Base-by-base conservation (phyloP, 2,888 invertebrate species). In the Cephus rjabovi region DNA sequence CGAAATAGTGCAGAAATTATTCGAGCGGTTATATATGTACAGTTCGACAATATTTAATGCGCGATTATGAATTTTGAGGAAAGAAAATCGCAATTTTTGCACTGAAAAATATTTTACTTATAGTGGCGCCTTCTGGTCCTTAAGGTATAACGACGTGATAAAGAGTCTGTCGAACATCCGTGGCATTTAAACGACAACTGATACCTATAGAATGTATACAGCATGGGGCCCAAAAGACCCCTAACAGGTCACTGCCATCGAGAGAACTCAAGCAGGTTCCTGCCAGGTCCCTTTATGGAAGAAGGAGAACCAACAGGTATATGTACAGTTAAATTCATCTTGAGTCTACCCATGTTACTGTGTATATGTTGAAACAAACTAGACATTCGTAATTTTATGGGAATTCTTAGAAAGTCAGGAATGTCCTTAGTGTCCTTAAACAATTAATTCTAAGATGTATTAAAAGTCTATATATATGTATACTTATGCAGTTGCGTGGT, bases 211-310 rank as follows among this genome's bases (percentile, higher is more conserved):
- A 23, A 35, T 33, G 74, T n/a, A 34, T 35, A 76, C 79, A 80
- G 79, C 77, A 80, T 79, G 79, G 80, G 81, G 81, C 77, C 71
- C 71, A 79, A 79, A 81, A 82, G 80, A 77, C 81, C 80, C 81
- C 80, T 81, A 83, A 82, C 87, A 85, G 88, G 88, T 87, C 87
- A 88, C 85, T 88, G 87, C 85, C 86, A 87, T 87, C 84, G 83
- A 82, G 86, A 83, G 83, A 82, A 56, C 81, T 76, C 83, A 77
- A 87, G 83, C 86, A 86, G 85, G 85, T 87, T 88, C 84, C 84
- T 73, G 74, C 79, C 79, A 78, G 75, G 81, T 84, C 85, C 87
- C 86, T 88, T 88, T 88, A 87, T 84, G 85, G 86, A 81, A 84
- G 87, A 86, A 85, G 84, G 85, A 83, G 82, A 86, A 70, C 34